Evolutionary conservation across 2,888 invertebrate species (phyloP), one percentile per base, ranked within the genome.

Genomic region (Platynereis dumerilii): DNA sequence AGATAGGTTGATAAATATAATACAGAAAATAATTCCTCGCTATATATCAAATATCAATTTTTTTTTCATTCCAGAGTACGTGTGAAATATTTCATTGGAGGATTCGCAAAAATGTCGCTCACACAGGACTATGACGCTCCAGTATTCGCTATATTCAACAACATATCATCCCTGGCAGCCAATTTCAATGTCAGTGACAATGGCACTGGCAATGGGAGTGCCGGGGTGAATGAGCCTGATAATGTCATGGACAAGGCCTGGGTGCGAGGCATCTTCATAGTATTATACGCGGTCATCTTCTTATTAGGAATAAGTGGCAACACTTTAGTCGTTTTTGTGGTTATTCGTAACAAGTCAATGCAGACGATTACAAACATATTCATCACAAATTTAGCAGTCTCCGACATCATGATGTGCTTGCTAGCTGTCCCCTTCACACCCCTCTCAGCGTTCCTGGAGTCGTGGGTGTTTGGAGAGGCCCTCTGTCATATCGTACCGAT

Each of bases 331-430:
- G 94, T 95, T 79, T 96, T 91, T 80, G 96, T 98, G 20, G 96
- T 99, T 5, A 88, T 92, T 42, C 88, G 94, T 34, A 97, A 96
- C 85, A 91, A 91, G 74, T 91, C 93, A 29, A 97, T 98, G 97
- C 96, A 96, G 82, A 96, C 96, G 0, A 97, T 98, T 44, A 98
- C 98, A 2, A 98, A 98, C 83, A 89, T 96, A 60, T 98, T 98
- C 86, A 98, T 98, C 80, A 93, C 94, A 52, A 98, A 98, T 83
- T 86, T 99, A 76, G 98, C 98, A 0, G 86, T 97, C 39, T 94
- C 96, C 10, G 98, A 99, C 83, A 93, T 98, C 57, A 86, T 98
- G 55, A 88, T 99, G 72, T 96, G 96, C 83, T 88, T 92, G 17
- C 88, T 98, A 66, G 95, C 96, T 2, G 94, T 98, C 56, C 97